Percentiles rank a stretch among this genome's conserved stretches.
Evolutionary conservation across 92 coral and sea anemone genomes (phyloP).

Genomic region (Siderastrea radians): DNA sequence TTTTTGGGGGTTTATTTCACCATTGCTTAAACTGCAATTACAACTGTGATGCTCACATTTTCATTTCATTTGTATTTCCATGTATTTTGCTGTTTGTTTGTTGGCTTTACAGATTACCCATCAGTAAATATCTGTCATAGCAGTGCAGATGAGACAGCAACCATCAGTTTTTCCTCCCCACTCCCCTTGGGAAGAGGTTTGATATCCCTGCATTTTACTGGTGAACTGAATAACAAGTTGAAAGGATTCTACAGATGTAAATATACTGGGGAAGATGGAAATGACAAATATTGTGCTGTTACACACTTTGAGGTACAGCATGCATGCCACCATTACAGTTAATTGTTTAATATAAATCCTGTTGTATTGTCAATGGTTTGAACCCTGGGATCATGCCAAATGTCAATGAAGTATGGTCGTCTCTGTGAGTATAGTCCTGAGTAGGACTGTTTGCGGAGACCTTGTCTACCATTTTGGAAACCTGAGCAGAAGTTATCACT

Average conservation of each 20-base stretch:
- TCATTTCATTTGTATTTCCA: not conserved
- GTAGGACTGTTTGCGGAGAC: too few relatives aligned
- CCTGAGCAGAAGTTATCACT: too few relatives aligned
- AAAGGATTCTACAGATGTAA: constrained; percentile 98
- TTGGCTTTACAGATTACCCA: constrained; percentile 20
- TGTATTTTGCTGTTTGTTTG: not conserved
- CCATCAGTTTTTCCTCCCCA: constrained; percentile 75
- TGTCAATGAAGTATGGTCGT: too few relatives aligned
- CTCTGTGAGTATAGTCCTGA: too few relatives aligned
- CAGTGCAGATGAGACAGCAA: constrained; percentile 85
- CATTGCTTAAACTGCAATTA: too few relatives aligned
- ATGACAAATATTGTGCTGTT: constrained; percentile 93
- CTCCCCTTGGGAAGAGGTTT: constrained; percentile 80
- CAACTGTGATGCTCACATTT: not conserved
- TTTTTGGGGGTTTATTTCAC: too few relatives aligned
- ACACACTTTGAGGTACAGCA: constrained; percentile 96
- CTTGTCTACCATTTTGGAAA: too few relatives aligned
- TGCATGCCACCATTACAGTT: not conserved
- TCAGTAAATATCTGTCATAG: constrained; percentile 77
- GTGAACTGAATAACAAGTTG: constrained; percentile 94
- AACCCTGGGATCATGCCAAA: not conserved
- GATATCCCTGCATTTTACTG: constrained; percentile 88
- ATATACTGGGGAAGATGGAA: constrained; percentile 80
- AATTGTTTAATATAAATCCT: not conserved
- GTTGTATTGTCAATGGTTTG: not conserved